These are phyloP conservation scores for Odontophorus gujanensis DNA, from an alignment of 2,113 vertebrate genomes.

Conservation along the genomic window DNA sequence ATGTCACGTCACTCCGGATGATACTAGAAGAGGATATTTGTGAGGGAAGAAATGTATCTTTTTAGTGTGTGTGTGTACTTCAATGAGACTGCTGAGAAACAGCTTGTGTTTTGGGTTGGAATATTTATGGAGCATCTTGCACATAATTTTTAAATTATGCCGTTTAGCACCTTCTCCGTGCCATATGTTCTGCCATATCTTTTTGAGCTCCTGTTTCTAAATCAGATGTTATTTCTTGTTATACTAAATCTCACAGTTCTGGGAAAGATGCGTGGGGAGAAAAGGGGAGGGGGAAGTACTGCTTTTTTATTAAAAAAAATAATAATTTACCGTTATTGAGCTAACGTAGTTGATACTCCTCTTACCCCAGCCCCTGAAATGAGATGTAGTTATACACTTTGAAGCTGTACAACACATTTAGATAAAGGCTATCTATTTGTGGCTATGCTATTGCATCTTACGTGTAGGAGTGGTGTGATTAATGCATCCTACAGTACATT, in stretches of 20 bases:
- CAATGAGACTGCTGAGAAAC: conserved; percentile 17
- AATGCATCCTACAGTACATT: neutral
- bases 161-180: conserved; percentile 27
- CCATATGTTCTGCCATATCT: conserved; percentile 56
- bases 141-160: conserved; percentile 30
- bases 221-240: conserved; percentile 30
- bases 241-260: conserved; percentile 34
- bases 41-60: neutral
- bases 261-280: neutral
- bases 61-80: conserved; percentile 15
- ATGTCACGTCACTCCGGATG: neutral
- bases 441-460: neutral
- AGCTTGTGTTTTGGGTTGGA: conserved; percentile 53
- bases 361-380: neutral
- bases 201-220: neutral
- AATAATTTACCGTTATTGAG: conserved; percentile 43
- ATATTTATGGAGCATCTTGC: conserved; percentile 50
- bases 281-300: fast-evolving
- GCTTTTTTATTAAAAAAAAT: neutral
- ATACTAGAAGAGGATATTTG: neutral
- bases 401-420: conserved; percentile 3
- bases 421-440: neutral
- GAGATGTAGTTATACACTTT: neutral
- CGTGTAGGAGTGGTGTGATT: neutral
- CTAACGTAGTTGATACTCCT: conserved; percentile 49